Percentiles rank a stretch among this genome's conserved stretches.
phyloP scores from a whole-genome alignment of 2,888 invertebrate genomes.

The Venustoraphidia nigricollis region DNA sequence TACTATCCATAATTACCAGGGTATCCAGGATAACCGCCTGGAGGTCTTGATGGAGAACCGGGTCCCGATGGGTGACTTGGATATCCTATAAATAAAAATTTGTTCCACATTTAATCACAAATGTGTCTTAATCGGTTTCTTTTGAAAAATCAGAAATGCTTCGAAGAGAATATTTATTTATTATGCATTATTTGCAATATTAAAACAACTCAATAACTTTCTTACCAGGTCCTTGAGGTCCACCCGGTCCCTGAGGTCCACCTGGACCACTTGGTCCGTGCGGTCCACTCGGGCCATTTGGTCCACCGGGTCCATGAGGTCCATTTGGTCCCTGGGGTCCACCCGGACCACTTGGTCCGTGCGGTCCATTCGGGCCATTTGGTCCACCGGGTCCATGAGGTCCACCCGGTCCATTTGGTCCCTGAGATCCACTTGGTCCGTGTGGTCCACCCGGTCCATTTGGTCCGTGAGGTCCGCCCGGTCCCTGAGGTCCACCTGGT shows the following conservation, averaged over 20 bases:
- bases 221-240: background rate
- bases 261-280: conserved; percentile 8
- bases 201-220: conserved; percentile 1
- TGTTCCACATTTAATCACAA: too few relatives aligned
- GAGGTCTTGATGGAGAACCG: conserved; percentile 10
- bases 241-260: conserved; percentile 3
- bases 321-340: conserved; percentile 30
- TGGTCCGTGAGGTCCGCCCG: conserved; percentile 21
- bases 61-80: conserved; percentile 14
- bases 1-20: too few relatives aligned
- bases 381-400: conserved; percentile 18
- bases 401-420: conserved; percentile 8
- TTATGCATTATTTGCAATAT: too few relatives aligned
- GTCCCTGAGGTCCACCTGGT: conserved; percentile 34
- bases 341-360: conserved; percentile 16
- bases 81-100: background rate
- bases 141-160: too few relatives aligned
- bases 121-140: too few relatives aligned
- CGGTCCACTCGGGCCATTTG: conserved; percentile 22
- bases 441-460: conserved; percentile 15
- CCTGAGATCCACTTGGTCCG: conserved; percentile 12
- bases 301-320: conserved; percentile 36
- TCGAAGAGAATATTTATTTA: too few relatives aligned
- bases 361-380: conserved; percentile 17
- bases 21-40: too few relatives aligned